phyloP scores from a whole-genome alignment of 1,140 invertebrate genomes.

The Lordiphosa clarofinis region DNA sequence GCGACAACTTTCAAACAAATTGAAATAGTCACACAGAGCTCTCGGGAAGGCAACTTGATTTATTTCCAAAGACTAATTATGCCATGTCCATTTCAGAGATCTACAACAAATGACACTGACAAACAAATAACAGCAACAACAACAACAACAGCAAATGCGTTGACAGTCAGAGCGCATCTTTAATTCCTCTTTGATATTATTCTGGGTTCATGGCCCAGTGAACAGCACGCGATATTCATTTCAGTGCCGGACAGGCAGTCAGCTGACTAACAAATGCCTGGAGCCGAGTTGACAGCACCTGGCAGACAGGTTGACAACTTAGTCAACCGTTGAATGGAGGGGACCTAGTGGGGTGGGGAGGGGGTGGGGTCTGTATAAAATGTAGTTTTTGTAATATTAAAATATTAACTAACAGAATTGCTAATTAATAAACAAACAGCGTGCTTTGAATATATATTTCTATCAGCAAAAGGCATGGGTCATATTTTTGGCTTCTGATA shows the following conservation, averaged over 20 bases:
- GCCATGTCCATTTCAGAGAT: conserved; percentile 42
- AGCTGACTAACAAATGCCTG: conserved; percentile 41
- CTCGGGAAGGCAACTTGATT: conserved; percentile 42
- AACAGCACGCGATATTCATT: conserved; percentile 64
- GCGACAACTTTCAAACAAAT: conserved; percentile 28
- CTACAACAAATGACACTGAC: conserved; percentile 34
- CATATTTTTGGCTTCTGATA: too few relatives aligned
- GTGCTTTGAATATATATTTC: too few relatives aligned
- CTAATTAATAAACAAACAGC: too few relatives aligned
- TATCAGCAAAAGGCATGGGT: too few relatives aligned
- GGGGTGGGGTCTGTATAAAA: background rate
- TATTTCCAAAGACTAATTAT: conserved; percentile 74
- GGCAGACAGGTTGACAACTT: conserved; percentile 64
- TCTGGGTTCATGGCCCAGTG: conserved; percentile 55
- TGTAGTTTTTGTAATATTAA: too few relatives aligned
- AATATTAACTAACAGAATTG: too few relatives aligned
- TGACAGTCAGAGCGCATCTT: conserved; percentile 69
- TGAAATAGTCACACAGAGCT: conserved; percentile 7
- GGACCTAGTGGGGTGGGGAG: background rate
- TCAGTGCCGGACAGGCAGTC: conserved; percentile 22
- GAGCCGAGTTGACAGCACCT: conserved; percentile 37
- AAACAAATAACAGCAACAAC: conserved; percentile 55
- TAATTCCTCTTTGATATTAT: conserved; percentile 54
- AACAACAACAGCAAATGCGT: conserved; percentile 53
- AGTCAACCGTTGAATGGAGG: conserved; percentile 42